Percentiles rank a stretch among this genome's conserved stretches.
These are phyloP conservation scores for Leptinotarsa lineolata DNA, from an alignment of 1,140 invertebrate genomes.

Conservation along the genomic window DNA sequence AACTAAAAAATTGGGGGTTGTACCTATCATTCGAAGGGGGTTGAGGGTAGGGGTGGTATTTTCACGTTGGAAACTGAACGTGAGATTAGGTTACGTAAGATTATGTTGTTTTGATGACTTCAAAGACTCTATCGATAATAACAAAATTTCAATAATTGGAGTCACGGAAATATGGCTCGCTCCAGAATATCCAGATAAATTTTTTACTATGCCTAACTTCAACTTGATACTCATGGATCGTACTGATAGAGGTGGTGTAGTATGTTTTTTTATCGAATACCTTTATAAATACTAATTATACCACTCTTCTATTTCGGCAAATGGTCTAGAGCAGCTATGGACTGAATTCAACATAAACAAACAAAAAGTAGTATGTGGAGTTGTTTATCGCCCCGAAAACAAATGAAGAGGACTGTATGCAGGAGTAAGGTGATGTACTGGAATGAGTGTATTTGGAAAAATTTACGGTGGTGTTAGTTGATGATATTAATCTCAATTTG, in stretches of 20 bases:
- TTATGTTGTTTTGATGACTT: too few species aligned
- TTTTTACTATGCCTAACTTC: slow-evolving; percentile 15
- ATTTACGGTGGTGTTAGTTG: slow-evolving; percentile 17
- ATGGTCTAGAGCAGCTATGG: slow-evolving; percentile 12
- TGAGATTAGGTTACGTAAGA: too few species aligned
- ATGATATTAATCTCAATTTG: slow-evolving; percentile 1
- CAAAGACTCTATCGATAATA: too few species aligned
- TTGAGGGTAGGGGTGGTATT: too few species aligned
- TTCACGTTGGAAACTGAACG: too few species aligned
- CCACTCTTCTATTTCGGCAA: slow-evolving; percentile 17
- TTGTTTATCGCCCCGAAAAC: slow-evolving; percentile 10
- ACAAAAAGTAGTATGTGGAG: background rate
- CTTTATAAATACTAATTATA: slow-evolving; percentile 7
- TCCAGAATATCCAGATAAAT: slow-evolving; percentile 17
- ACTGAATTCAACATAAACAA: background rate
- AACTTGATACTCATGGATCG: slow-evolving; percentile 13
- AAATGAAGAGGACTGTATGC: slow-evolving; percentile 11
- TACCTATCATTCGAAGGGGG: too few species aligned
- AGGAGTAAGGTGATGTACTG: slow-evolving; percentile 12
- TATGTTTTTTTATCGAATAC: background rate
- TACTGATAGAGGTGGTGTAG: slow-evolving; percentile 14
- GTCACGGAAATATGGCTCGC: too few species aligned
- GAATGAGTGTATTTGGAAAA: slow-evolving; percentile 13
- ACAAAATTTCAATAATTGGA: too few species aligned
- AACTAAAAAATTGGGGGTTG: too few species aligned